phyloP scores from a whole-genome alignment of 2,797 vertebrate species.

The Macropus fuliginosus region DNA sequence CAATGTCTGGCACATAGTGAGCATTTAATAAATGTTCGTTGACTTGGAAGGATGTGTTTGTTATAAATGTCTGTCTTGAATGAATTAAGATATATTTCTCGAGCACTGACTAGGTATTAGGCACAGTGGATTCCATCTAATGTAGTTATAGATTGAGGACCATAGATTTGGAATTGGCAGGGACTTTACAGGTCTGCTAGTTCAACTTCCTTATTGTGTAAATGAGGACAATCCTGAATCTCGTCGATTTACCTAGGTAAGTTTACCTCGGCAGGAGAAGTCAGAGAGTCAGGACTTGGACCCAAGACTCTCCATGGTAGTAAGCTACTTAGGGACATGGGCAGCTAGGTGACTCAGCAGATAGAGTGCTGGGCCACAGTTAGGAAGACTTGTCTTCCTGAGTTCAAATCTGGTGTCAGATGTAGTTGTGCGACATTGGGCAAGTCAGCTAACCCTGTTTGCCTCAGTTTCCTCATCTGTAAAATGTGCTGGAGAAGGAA shows the following conservation, averaged over 20 bases:
- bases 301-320: not conserved
- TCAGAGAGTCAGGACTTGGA: not conserved
- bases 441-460: not conserved
- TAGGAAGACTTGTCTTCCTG: not conserved
- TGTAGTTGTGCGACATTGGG: not conserved
- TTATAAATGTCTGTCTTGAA: not conserved
- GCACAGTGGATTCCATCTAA: not conserved
- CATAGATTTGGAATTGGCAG: not conserved
- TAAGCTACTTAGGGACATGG: not conserved
- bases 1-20: not conserved
- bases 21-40: not conserved
- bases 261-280: not conserved
- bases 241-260: too few species aligned
- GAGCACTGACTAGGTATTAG: not conserved
- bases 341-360: not conserved
- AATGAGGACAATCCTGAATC: not conserved
- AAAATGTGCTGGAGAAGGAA: not conserved
- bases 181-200: not conserved
- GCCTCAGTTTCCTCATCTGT: not conserved
- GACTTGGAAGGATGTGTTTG: not conserved
- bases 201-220: not conserved
- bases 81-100: not conserved
- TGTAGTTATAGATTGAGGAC: not conserved
- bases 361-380: not conserved
- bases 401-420: not conserved